Conservation (phyloP, 2,113 vertebrate species). For the Oenanthe melanoleuca region DNA sequence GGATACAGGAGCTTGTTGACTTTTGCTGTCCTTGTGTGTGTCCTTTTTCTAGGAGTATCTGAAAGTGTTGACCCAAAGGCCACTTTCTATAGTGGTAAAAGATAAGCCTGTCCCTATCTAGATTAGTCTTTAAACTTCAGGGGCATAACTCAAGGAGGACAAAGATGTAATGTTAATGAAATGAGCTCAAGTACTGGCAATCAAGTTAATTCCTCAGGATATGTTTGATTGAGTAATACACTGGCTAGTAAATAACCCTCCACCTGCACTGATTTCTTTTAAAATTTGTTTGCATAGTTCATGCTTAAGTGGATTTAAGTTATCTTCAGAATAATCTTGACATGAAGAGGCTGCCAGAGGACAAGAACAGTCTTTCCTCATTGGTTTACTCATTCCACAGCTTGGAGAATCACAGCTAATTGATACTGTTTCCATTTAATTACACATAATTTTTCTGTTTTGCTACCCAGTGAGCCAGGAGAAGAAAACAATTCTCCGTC, state of each 20-base stretch:
- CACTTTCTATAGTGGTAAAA: not conserved
- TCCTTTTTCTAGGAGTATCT: not conserved
- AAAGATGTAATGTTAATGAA: not conserved
- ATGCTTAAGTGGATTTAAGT: conserved; percentile 55
- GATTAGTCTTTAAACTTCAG: conserved; percentile 3
- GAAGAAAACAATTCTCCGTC: conserved; percentile 79
- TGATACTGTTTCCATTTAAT: conserved; percentile 82
- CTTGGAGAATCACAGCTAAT: conserved; percentile 80
- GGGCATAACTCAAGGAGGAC: not conserved
- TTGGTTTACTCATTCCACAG: conserved; percentile 71
- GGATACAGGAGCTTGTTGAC: not conserved
- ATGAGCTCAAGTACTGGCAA: conserved; percentile 5
- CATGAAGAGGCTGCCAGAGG: conserved; percentile 63
- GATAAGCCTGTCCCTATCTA: not conserved
- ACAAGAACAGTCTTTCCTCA: conserved; percentile 68
- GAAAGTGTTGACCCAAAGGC: not conserved
- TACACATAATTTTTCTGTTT: conserved; percentile 83
- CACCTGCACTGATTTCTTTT: conserved; percentile 38
- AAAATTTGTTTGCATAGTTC: conserved; percentile 52
- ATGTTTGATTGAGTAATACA: not conserved
- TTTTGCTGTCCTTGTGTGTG: not conserved
- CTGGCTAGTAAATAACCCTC: conserved; percentile 49
- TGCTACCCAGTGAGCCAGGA: conserved; percentile 76
- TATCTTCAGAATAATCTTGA: conserved; percentile 65
- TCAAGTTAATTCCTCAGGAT: conserved; percentile 38